A percentile compares a stretch with the other conserved stretches of the same genome.
Evolutionary conservation across 2,797 vertebrate genomes (phyloP).

Genomic region (Platyrinchus mystaceus): DNA sequence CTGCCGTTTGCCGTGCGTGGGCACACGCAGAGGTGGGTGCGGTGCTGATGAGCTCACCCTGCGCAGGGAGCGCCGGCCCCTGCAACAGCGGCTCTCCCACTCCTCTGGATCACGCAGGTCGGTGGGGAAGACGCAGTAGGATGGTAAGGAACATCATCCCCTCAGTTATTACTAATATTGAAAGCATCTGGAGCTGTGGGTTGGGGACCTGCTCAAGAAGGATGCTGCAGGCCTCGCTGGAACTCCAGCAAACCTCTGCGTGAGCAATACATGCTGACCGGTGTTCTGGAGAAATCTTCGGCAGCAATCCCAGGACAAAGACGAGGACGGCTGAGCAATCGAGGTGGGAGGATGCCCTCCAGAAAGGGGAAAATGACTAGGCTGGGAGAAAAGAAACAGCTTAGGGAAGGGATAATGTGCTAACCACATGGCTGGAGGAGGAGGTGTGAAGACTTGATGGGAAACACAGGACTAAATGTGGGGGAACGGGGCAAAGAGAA

Average conservation of each 20-base stretch:
- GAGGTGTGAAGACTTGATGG: conserved; percentile 13
- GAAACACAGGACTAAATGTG: background rate
- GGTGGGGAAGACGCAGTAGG: background rate
- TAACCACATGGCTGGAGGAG: background rate
- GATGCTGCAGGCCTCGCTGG: background rate
- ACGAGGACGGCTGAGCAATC: background rate
- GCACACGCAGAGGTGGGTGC: background rate
- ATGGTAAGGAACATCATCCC: background rate
- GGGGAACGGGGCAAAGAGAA: background rate
- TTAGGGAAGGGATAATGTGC: background rate
- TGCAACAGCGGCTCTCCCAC: background rate
- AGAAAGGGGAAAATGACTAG: background rate
- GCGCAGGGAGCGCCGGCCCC: background rate
- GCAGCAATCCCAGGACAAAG: background rate
- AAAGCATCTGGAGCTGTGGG: background rate
- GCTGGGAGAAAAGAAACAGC: background rate
- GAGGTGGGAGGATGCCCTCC: background rate
- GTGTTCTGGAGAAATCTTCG: background rate
- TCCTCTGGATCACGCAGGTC: background rate
- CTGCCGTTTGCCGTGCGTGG: background rate
- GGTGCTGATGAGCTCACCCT: conserved; percentile 10
- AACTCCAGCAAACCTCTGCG: background rate
- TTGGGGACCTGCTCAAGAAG: background rate
- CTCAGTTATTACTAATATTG: background rate
- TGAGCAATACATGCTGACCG: background rate